phyloP scores from a whole-genome alignment of 1,140 invertebrate species.

The honey bee (Apis mellifera) region DNA sequence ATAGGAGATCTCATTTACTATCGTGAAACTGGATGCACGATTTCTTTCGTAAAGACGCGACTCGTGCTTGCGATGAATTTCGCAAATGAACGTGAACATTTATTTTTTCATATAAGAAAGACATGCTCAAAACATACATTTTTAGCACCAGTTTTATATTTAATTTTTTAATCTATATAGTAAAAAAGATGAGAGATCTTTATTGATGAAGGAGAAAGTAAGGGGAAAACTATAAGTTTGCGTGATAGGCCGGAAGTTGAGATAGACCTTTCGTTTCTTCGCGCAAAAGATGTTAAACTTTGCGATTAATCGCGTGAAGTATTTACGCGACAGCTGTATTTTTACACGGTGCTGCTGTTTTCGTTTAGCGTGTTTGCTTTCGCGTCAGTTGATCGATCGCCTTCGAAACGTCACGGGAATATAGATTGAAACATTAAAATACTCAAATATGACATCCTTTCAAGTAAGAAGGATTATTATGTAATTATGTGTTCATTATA shows the following conservation, averaged over 20 bases:
- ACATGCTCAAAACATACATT: slow-evolving; percentile 48
- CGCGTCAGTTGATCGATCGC: slow-evolving; percentile 43
- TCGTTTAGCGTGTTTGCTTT: slow-evolving; percentile 55
- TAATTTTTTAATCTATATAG: slow-evolving; percentile 52
- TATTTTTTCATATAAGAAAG: slow-evolving; percentile 61
- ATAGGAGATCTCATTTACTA: slow-evolving; percentile 9
- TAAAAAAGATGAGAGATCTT: slow-evolving; percentile 16
- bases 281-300: slow-evolving; percentile 11
- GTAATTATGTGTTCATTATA: slow-evolving; percentile 8
- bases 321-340: slow-evolving; percentile 34
- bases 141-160: slow-evolving; percentile 60
- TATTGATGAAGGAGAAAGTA: not conserved
- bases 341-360: slow-evolving; percentile 62
- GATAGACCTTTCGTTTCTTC: slow-evolving; percentile 18
- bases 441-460: slow-evolving; percentile 29
- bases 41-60: slow-evolving; percentile 12
- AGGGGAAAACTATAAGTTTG: slow-evolving; percentile 13
- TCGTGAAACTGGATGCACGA: not conserved
- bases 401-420: slow-evolving; percentile 43
- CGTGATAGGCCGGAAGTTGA: not conserved
- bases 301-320: slow-evolving; percentile 22
- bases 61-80: slow-evolving; percentile 44
- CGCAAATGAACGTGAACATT: slow-evolving; percentile 35
- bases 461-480: slow-evolving; percentile 1
- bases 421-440: slow-evolving; percentile 27